Conservation (phyloP, 1,140 invertebrate genomes). For the Atta texana region DNA sequence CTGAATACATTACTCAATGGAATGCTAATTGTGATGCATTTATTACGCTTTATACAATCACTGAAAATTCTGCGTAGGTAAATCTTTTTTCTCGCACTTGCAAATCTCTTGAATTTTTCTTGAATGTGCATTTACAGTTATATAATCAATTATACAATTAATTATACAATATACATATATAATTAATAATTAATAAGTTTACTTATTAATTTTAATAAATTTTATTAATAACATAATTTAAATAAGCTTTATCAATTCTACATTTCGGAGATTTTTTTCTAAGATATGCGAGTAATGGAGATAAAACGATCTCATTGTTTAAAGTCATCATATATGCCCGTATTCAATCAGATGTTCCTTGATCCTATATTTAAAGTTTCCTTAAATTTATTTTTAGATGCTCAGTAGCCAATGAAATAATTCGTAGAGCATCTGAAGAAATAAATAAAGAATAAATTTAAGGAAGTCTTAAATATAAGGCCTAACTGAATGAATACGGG, state of each 20-base stretch:
- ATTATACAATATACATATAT: background rate
- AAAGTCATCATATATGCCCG: background rate
- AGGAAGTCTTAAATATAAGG: too few relatives aligned
- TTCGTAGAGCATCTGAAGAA: too few relatives aligned
- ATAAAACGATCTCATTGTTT: background rate
- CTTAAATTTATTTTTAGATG: too few relatives aligned
- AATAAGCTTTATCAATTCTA: background rate
- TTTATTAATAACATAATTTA: too few relatives aligned
- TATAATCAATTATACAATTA: too few relatives aligned
- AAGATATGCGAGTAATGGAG: background rate
- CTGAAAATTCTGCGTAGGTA: background rate
- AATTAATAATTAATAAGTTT: conserved; percentile 18
- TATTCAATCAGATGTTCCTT: too few relatives aligned
- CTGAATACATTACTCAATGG: conserved; percentile 67
- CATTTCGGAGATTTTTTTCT: background rate
- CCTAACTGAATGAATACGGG: too few relatives aligned
- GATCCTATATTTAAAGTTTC: too few relatives aligned
- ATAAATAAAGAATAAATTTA: too few relatives aligned
- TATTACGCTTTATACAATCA: conserved; percentile 45
- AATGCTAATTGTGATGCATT: conserved; percentile 64
- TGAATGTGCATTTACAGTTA: background rate
- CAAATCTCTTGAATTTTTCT: conserved; percentile 12
- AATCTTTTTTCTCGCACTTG: background rate
- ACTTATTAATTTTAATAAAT: background rate
- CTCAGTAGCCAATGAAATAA: too few relatives aligned